Conservation (phyloP, 1,140 invertebrate species). For the Chrysopa pallens region DNA sequence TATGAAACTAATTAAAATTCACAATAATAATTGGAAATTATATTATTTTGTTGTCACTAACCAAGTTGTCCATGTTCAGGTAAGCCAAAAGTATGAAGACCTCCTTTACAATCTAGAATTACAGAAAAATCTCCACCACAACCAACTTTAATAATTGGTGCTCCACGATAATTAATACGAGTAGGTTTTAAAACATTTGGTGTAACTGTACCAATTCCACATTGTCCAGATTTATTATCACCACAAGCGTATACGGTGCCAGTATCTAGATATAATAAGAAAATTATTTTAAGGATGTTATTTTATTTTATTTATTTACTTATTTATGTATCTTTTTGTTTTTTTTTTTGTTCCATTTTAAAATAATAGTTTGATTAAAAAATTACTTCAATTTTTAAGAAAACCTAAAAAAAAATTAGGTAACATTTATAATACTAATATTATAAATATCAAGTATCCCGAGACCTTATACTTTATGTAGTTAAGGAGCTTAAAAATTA, state of each 20-base stretch:
- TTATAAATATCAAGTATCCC: too few relatives aligned
- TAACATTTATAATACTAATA: too few relatives aligned
- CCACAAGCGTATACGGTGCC: constrained; percentile 75
- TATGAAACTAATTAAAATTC: too few relatives aligned
- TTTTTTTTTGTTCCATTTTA: too few relatives aligned
- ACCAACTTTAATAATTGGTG: constrained; percentile 35
- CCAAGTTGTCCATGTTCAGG: constrained; percentile 84
- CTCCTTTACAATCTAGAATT: constrained; percentile 75
- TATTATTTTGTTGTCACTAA: constrained; percentile 15
- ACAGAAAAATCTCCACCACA: constrained; percentile 87
- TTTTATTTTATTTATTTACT: neutral
- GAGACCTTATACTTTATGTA: too few relatives aligned
- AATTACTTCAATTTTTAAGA: too few relatives aligned
- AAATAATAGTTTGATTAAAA: too few relatives aligned
- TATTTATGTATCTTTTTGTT: too few relatives aligned
- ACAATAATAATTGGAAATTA: too few relatives aligned
- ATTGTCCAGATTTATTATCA: constrained; percentile 82
- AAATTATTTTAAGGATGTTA: neutral
- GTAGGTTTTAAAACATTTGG: constrained; percentile 49
- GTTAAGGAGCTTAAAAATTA: too few relatives aligned
- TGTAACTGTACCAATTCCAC: constrained; percentile 63
- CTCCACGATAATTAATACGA: constrained; percentile 42
- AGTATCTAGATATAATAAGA: constrained; percentile 32
- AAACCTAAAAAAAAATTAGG: too few relatives aligned
- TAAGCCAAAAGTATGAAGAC: constrained; percentile 75